Evolutionary conservation across 2,888 invertebrate species (phyloP), one percentile per base, ranked within the genome.

Genomic region (Cephus rjabovi): DNA sequence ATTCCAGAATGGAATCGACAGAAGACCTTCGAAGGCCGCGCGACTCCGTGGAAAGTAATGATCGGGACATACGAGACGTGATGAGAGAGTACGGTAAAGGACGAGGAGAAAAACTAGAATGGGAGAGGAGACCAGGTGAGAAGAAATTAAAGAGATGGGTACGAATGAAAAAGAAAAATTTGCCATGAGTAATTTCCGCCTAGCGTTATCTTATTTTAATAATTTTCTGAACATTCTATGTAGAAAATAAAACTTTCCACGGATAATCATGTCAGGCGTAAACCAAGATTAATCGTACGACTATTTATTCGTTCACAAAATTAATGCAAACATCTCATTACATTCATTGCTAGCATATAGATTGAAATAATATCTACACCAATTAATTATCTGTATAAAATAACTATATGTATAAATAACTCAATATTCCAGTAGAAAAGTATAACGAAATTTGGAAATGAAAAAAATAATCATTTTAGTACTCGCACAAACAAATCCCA

Each of bases 1-100:
- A 86, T 86, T 86, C 85, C 84, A 79, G 56, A 33, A 35, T n/a
- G 71, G 71, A 33, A 33, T 15, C 37, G 23, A 35, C 40, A 23
- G 40, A 75, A 78, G 78, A 69, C 76, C 78, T 78, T 78, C 69
- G 75, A 78, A 78, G 78, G 40, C 79, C 70, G 76, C 75, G 40
- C 80, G 73, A 56, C 2, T 56, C 56, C 56, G 23, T 56, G 56
- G 56, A 56, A 56, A 56, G 56, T 56, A 56, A 56, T 9, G 56
- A 56, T 56, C 56, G 56, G 56, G 56, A 56, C 56, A 56, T 56
- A 56, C 56, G 56, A 56, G 56, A 56, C 56, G 56, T 9, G 56
- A 23, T 56, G 56, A 56, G 56, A 23, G 56, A 56, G 56, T 23
- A 56, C 56, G 56, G 56, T 56, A 56, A 23, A 56, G 56, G 56